A percentile compares a stretch with the other conserved stretches of the same genome.
Evolutionary conservation across 2,888 invertebrate species (phyloP).

Genomic region (Strigamia transsilvanica): DNA sequence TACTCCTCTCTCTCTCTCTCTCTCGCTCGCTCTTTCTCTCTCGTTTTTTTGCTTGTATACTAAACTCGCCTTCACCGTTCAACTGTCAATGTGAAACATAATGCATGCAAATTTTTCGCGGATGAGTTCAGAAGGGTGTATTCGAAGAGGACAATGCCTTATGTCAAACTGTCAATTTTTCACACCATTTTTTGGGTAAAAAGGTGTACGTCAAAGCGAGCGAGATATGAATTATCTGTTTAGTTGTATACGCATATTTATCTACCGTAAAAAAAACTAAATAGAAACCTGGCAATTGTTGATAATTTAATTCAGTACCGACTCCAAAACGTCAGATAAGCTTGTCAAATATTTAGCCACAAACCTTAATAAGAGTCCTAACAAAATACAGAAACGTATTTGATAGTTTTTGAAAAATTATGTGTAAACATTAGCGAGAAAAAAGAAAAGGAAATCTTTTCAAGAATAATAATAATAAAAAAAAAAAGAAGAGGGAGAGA

Average conservation of each 20-base stretch:
- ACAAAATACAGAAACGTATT: no score
- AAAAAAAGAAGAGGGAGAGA: background rate
- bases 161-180: conserved; percentile 34
- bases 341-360: background rate
- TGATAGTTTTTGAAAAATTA: background rate
- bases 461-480: background rate
- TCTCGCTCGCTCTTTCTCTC: background rate
- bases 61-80: conserved; percentile 13
- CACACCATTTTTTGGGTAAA: background rate
- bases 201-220: background rate
- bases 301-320: background rate
- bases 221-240: background rate
- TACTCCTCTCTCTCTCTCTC: background rate
- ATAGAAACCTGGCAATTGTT: background rate
- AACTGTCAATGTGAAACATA: conserved; percentile 40
- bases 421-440: background rate
- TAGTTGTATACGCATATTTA: conserved; percentile 1
- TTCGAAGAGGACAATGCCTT: background rate
- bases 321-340: background rate
- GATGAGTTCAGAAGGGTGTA: conserved; percentile 20
- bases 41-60: background rate
- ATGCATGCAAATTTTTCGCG: conserved; percentile 32
- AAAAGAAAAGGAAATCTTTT: background rate
- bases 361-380: no score
- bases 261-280: background rate